A percentile compares a stretch with the other conserved stretches of the same genome.
Conservation (phyloP, 1,140 invertebrate species). For the Hydropsyche tenuis region DNA sequence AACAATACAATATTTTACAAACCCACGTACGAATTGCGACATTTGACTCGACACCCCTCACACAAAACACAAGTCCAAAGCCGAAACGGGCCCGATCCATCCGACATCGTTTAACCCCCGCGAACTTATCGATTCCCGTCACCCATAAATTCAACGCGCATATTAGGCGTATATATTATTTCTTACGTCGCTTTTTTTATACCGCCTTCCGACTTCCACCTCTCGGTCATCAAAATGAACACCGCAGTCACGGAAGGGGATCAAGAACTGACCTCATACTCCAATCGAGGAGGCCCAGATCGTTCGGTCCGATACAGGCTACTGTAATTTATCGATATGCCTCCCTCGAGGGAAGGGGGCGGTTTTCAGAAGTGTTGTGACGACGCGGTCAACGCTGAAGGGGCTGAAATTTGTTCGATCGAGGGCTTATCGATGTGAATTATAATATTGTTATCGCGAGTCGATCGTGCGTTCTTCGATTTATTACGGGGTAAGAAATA, state of each 20-base stretch:
- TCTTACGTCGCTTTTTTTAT: conserved; percentile 18
- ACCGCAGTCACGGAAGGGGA: conserved; percentile 46
- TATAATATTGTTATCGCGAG: conserved; percentile 16
- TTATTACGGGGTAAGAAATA: conserved; percentile 5
- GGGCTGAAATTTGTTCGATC: conserved; percentile 11
- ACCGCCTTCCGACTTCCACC: conserved; percentile 24
- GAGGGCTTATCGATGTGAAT: conserved; percentile 24
- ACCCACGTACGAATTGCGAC: too few species aligned
- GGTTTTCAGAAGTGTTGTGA: not conserved
- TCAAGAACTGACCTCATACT: conserved; percentile 36
- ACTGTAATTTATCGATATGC: conserved; percentile 39
- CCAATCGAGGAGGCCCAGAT: conserved; percentile 36
- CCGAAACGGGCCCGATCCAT: conserved; percentile 40
- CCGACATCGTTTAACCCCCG: conserved; percentile 48
- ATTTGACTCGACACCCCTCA: too few species aligned
- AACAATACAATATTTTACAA: too few species aligned
- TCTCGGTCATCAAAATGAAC: conserved; percentile 48
- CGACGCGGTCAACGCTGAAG: not conserved
- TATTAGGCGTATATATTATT: conserved; percentile 29
- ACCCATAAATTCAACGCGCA: conserved; percentile 1
- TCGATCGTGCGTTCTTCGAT: conserved; percentile 24
- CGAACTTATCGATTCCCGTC: conserved; percentile 37
- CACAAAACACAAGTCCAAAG: conserved; percentile 19
- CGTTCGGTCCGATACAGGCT: conserved; percentile 40
- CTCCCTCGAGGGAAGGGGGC: not conserved